Percentiles rank a stretch among this genome's conserved stretches.
phyloP scores from a whole-genome alignment of 2,797 vertebrate genomes.

The Propithecus perrieri region DNA sequence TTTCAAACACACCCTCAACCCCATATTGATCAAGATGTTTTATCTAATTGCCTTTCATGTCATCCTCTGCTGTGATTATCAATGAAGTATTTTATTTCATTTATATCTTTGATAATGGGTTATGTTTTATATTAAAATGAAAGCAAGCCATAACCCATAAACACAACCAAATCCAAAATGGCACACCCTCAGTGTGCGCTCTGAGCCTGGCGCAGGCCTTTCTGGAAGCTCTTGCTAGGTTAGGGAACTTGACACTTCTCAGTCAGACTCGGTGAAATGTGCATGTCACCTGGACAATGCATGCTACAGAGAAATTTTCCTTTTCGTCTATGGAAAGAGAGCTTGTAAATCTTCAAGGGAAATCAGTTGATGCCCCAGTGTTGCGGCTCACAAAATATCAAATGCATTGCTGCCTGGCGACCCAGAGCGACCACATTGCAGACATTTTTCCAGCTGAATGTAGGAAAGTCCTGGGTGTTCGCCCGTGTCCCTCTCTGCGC shows the following conservation, averaged over 20 bases:
- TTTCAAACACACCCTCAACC: not conserved
- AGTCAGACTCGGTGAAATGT: accelerated
- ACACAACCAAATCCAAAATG: too few species aligned
- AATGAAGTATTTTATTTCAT: not conserved
- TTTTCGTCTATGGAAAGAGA: not conserved
- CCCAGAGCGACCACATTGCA: not conserved
- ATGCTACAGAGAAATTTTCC: not conserved
- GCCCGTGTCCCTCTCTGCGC: not conserved
- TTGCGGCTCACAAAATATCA: not conserved
- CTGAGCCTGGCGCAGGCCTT: not conserved
- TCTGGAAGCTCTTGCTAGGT: not conserved
- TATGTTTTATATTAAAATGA: not conserved
- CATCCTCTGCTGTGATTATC: not conserved
- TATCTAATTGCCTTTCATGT: not conserved
- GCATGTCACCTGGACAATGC: not conserved
- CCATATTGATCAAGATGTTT: not conserved
- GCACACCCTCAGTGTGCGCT: accelerated
- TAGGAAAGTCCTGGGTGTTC: not conserved
- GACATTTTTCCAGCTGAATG: too few species aligned
- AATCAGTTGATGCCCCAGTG: not conserved
- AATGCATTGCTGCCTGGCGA: accelerated
- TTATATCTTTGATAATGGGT: not conserved
- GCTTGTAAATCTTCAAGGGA: not conserved
- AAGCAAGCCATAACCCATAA: not conserved
- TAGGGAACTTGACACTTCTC: not conserved